Evolutionary conservation across 2,888 invertebrate species (phyloP), one percentile per base, ranked within the genome.

Genomic region (Ornithoptera priamus): DNA sequence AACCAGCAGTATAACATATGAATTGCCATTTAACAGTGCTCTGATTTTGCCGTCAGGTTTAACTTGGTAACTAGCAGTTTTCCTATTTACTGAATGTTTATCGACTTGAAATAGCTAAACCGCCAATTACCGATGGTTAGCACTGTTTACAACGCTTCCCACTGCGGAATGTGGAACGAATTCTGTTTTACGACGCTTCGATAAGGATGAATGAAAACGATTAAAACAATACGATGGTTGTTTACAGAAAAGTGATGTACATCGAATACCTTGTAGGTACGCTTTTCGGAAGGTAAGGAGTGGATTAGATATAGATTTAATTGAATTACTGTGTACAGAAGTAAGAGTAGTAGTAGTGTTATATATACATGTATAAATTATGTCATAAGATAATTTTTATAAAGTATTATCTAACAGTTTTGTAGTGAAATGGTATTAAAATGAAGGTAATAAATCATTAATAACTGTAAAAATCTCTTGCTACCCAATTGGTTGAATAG

Each of bases 181-280:
- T 66, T 24, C 65, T 36, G 18, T 66, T 69, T 69, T 62, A 69
- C 66, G 66, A 66, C 24, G 62, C 50, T 62, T 58, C 66, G 59
- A 70, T 70, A 70, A 70, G 58, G 62, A 63, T 66, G 66, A 70
- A 70, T 66, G 69, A 58, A 70, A 69, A 62, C 66, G n/a, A 39
- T 62, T 59, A 53, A 62, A 65, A 66, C 36, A 70, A 62, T 59
- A 65, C 58, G 36, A 17, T 18, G 46, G 30, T 36, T 58, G 62
- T 69, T 65, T 30, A 57, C 36, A 57, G 20, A n/a, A 67, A 60
- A 42, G 50, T 50, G 18, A 39, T 39, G 10, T 39, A 10, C 7
- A 39, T 10, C 10, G 39, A 39, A 10, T 1, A 39, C 39, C 39
- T 39, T 10, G 10, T 10, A 39, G 39, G 39, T 10, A 7, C 39